phyloP scores from a whole-genome alignment of 2,888 invertebrate genomes.

The Drosophila ezoana region DNA sequence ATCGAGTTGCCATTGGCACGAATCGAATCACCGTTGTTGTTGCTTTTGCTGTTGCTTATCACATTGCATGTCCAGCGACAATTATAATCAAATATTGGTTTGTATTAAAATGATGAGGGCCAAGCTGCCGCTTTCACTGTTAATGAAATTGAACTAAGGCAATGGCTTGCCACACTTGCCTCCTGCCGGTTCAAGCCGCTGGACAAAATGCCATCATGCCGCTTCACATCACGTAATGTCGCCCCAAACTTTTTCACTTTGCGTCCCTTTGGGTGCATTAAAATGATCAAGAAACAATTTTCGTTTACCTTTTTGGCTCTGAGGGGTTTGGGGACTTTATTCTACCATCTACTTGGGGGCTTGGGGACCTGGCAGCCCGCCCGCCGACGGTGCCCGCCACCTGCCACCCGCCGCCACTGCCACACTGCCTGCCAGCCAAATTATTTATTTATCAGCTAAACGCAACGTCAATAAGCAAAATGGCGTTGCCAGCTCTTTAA shows the following conservation, averaged over 20 bases:
- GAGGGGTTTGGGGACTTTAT: slow-evolving; percentile 30
- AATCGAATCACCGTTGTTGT: slow-evolving; percentile 13
- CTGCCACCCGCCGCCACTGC: no score
- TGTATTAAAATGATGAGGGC: slow-evolving; percentile 71
- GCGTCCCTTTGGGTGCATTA: slow-evolving; percentile 82
- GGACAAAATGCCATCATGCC: slow-evolving; percentile 44
- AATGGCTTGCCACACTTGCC: slow-evolving; percentile 5
- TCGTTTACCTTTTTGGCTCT: slow-evolving; percentile 72
- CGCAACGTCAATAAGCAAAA: slow-evolving; percentile 70
- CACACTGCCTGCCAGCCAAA: slow-evolving; percentile 45
- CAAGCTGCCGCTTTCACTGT: slow-evolving; percentile 64
- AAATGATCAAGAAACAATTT: slow-evolving; percentile 85
- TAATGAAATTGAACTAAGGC: slow-evolving; percentile 65
- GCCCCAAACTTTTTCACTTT: slow-evolving; percentile 68
- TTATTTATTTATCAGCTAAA: slow-evolving; percentile 83
- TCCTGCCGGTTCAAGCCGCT: neutral
- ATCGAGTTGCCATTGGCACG: slow-evolving; percentile 75
- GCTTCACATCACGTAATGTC: slow-evolving; percentile 68
- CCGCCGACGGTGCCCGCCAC: no score
- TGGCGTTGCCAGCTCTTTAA: slow-evolving; percentile 64
- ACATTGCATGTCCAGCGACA: slow-evolving; percentile 72
- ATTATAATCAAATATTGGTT: slow-evolving; percentile 78
- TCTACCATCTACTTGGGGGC: slow-evolving; percentile 14
- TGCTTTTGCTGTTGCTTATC: slow-evolving; percentile 39
- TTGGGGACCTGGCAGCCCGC: slow-evolving; percentile 36